Evolutionary conservation across 2,113 vertebrate genomes (phyloP), one percentile per base, ranked within the genome.

Genomic region (Climacteris rufus): DNA sequence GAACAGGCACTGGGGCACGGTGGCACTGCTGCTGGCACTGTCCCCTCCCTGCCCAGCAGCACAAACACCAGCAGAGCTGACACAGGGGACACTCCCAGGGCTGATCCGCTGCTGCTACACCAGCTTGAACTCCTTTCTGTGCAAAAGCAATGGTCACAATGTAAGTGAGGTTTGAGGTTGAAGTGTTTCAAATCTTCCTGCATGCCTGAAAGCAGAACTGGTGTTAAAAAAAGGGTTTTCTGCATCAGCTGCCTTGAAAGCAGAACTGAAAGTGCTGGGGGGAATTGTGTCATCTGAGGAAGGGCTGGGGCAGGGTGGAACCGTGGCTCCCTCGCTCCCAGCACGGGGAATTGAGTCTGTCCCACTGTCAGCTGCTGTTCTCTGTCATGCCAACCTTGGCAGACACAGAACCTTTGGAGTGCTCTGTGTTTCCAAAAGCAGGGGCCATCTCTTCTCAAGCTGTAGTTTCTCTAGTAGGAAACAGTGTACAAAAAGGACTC

Each of bases 381-480:
- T 2, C 0, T 11, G 45, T 27, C 57, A 25, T 2, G 18, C 44
- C 39, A 50, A 12, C 87, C 87, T 87, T 86, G 64, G 80, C 77
- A 90, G 71, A 94, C 63, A 83, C 71, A 63, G 22, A 12, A 18
- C 71, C 89, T 60, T 42, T 79, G 40, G 74, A 19, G 84, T 90
- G 56, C 44, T 90, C 39, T 0, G 64, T 94, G 79, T 66, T 97
- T 92, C 71, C 88, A 86, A 91, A 95, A 42, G 85, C 77, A 78
- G 94, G 74, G 92, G 87, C 83, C 71, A 52, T 81, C 80, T 96
- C 88, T 96, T 95, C 95, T 93, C 93, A 54, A 69, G 77, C 44
- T 96, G 80, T 92, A 80, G 89, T 96, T 97, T 97, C 89, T 89
- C n/a, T 64, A 93, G 93, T 90, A 95, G 65, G 77, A 88, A 96